Percentiles rank a stretch among this genome's conserved stretches.
phyloP scores from a whole-genome alignment of 1,140 invertebrate species.

The Trinorchestia longiramus region DNA sequence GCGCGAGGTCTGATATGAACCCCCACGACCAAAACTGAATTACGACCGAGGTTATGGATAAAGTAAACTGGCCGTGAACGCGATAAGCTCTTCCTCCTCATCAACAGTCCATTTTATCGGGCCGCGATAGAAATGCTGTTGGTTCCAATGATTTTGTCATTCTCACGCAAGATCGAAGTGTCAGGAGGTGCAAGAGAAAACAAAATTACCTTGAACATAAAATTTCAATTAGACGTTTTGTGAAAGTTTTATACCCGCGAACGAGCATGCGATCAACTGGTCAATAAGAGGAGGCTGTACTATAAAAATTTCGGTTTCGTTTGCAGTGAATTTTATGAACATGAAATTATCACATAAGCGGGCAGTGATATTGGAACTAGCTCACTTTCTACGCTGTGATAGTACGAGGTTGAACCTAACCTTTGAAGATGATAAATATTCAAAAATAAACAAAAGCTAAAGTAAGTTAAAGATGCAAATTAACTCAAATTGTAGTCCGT shows the following conservation, averaged over 20 bases:
- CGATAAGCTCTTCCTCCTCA: not conserved
- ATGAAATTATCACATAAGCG: not conserved
- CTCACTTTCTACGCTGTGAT: too few relatives aligned
- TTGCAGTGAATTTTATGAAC: not conserved
- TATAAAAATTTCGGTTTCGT: not conserved
- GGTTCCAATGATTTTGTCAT: not conserved
- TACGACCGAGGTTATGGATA: not conserved
- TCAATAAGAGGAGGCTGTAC: not conserved
- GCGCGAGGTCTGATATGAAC: slow-evolving; percentile 1
- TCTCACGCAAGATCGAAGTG: not conserved
- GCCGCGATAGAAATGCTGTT: not conserved
- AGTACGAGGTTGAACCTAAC: too few relatives aligned
- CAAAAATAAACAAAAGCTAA: too few relatives aligned
- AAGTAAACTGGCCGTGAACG: slow-evolving; percentile 8
- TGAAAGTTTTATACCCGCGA: not conserved
- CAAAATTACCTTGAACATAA: not conserved
- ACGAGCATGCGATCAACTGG: not conserved
- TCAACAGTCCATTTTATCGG: not conserved
- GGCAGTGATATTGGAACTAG: not conserved
- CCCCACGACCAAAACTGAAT: not conserved
- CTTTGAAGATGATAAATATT: too few relatives aligned
- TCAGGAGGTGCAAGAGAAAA: not conserved
- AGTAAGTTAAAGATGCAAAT: not conserved
- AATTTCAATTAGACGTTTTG: not conserved
- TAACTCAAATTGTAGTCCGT: not conserved